Percentiles rank a stretch among this genome's conserved stretches.
Conservation (phyloP, 2,888 invertebrate genomes). For the Aromia moschata region DNA sequence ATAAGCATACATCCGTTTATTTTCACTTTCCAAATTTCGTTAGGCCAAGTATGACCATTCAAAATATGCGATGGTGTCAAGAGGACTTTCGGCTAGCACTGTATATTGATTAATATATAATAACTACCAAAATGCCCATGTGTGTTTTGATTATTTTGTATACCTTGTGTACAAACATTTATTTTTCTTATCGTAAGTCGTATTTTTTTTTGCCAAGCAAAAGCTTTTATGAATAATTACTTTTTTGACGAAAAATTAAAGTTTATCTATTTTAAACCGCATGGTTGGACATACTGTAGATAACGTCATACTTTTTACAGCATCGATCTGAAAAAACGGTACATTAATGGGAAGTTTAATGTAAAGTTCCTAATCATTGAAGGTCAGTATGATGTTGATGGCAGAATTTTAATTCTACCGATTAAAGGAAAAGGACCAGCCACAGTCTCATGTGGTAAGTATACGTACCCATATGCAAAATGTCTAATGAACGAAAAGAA, state of each 20-base stretch:
- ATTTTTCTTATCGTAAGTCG: too few species aligned
- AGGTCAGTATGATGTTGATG: conserved; percentile 53
- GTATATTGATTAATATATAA: too few species aligned
- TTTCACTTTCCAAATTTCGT: too few species aligned
- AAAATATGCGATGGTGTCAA: too few species aligned
- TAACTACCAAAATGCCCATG: too few species aligned
- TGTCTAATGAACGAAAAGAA: neutral
- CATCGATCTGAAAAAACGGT: conserved; percentile 9
- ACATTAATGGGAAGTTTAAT: neutral
- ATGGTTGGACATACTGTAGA: neutral
- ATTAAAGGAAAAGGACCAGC: conserved; percentile 53
- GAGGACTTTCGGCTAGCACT: too few species aligned
- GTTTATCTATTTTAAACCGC: neutral
- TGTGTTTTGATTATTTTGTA: too few species aligned
- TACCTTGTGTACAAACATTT: too few species aligned
- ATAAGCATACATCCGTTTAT: too few species aligned
- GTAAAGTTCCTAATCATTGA: conserved; percentile 2
- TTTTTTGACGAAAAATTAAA: neutral
- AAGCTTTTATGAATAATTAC: too few species aligned
- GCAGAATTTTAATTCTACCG: conserved; percentile 54
- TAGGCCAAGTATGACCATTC: too few species aligned
- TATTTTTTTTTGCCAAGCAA: too few species aligned
- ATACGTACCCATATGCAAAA: neutral
- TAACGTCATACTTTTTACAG: neutral
- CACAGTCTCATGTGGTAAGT: conserved; percentile 53